Percentiles rank a stretch among this genome's conserved stretches.
These are phyloP conservation scores for Allolobophora icterica DNA, from an alignment of 2,888 invertebrate genomes.

Conservation along the genomic window DNA sequence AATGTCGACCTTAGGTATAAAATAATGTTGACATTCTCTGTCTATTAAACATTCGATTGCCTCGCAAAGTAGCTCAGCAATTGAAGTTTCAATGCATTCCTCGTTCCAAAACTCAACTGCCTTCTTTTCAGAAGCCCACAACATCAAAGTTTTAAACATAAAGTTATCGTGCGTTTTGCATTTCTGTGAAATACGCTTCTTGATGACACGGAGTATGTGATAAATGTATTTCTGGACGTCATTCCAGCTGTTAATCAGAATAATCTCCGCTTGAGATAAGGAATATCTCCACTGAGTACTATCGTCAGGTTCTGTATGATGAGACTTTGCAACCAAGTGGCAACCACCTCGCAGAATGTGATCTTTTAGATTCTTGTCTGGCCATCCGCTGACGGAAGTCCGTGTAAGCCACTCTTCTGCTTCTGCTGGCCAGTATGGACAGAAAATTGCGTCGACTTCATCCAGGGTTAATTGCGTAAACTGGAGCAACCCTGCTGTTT, in stretches of 20 bases:
- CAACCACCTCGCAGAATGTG: constrained; percentile 23
- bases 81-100: background rate
- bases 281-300: constrained; percentile 30
- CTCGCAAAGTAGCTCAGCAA: background rate
- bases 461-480: background rate
- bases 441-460: constrained; percentile 25
- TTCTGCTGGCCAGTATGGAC: constrained; percentile 30
- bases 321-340: constrained; percentile 24
- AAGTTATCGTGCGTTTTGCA: background rate
- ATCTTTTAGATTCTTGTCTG: background rate
- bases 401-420: constrained; percentile 4
- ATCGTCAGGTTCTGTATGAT: background rate
- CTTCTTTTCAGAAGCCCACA: constrained; percentile 31
- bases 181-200: background rate
- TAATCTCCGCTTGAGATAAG: constrained; percentile 31
- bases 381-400: constrained; percentile 2
- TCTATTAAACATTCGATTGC: constrained; percentile 23
- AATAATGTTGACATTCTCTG: constrained; percentile 27
- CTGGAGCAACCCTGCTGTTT: background rate
- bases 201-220: constrained; percentile 10
- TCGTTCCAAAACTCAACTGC: constrained; percentile 25
- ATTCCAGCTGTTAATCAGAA: constrained; percentile 28
- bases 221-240: constrained; percentile 1
- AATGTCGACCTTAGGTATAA: constrained; percentile 24
- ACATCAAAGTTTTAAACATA: constrained; percentile 28